phyloP scores from a whole-genome alignment of 2,113 vertebrate genomes.

The Mixornis gularis region DNA sequence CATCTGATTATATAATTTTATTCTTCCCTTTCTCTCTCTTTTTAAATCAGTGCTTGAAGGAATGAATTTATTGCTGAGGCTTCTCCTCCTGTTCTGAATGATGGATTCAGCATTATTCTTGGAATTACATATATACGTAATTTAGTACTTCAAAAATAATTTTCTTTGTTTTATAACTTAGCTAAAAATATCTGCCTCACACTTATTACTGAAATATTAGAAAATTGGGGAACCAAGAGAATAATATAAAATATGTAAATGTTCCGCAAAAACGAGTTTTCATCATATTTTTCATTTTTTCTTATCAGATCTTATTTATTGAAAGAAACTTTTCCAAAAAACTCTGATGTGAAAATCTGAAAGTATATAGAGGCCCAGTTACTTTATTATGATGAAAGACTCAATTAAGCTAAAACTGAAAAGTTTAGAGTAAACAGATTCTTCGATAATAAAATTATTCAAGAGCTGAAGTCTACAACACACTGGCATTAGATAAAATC shows the following conservation, averaged over 20 bases:
- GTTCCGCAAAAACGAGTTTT: not conserved
- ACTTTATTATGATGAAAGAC: not conserved
- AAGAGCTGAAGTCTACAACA: not conserved
- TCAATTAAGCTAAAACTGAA: not conserved
- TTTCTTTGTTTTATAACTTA: not conserved
- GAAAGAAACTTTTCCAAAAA: not conserved
- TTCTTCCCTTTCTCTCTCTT: conserved; percentile 29
- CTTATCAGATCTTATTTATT: not conserved
- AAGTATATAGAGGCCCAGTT: not conserved
- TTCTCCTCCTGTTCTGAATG: conserved; percentile 38
- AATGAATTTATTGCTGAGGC: conserved; percentile 39
- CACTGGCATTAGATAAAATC: not conserved
- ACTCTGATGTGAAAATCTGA: not conserved
- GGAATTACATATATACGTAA: conserved; percentile 27
- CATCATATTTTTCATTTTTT: not conserved
- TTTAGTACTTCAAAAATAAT: conserved; percentile 46
- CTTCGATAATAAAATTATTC: not conserved
- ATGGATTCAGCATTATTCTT: conserved; percentile 23
- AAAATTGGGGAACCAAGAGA: conserved; percentile 24
- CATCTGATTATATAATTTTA: conserved; percentile 67
- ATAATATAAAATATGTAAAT: conserved; percentile 59
- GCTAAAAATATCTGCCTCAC: not conserved
- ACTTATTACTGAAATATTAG: conserved; percentile 47
- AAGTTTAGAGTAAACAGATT: not conserved
- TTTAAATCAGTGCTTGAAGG: conserved; percentile 61